Conservation (phyloP, 2,888 invertebrate genomes). For the Acleris holmiana region DNA sequence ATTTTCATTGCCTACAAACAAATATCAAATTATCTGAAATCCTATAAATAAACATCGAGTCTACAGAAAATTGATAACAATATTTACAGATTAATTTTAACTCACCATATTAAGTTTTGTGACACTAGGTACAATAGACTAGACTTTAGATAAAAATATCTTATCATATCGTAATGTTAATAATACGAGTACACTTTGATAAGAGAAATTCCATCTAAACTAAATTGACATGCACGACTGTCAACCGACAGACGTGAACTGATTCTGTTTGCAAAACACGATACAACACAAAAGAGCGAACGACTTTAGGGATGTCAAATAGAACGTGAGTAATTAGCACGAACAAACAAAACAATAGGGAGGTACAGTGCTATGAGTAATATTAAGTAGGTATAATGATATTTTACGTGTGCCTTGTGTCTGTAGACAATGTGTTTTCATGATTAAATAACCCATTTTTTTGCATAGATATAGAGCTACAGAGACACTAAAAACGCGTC, state of each 20-base stretch:
- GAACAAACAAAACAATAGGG: neutral
- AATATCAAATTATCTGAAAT: too few species aligned
- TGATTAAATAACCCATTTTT: too few species aligned
- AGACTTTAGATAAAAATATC: slow-evolving; percentile 7
- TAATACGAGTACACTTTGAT: too few species aligned
- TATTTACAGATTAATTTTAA: slow-evolving; percentile 6
- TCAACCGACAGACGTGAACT: neutral
- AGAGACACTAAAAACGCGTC: too few species aligned
- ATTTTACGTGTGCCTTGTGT: too few species aligned
- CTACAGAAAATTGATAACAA: neutral
- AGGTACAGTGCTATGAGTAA: too few species aligned
- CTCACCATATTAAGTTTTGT: slow-evolving; percentile 24
- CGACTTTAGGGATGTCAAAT: slow-evolving; percentile 2
- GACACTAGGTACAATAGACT: neutral
- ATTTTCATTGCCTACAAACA: too few species aligned
- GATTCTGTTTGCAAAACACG: too few species aligned
- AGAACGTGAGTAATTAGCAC: neutral
- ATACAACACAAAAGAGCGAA: neutral
- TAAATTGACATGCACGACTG: slow-evolving; percentile 2
- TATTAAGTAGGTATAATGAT: too few species aligned
- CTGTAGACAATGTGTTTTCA: too few species aligned
- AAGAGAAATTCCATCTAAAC: neutral
- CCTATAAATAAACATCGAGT: neutral
- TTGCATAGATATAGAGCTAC: too few species aligned
- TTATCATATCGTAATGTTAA: slow-evolving; percentile 3